These are phyloP conservation scores for Trachelus stipa DNA, from an alignment of 2,888 invertebrate genomes.

Conservation along the genomic window DNA sequence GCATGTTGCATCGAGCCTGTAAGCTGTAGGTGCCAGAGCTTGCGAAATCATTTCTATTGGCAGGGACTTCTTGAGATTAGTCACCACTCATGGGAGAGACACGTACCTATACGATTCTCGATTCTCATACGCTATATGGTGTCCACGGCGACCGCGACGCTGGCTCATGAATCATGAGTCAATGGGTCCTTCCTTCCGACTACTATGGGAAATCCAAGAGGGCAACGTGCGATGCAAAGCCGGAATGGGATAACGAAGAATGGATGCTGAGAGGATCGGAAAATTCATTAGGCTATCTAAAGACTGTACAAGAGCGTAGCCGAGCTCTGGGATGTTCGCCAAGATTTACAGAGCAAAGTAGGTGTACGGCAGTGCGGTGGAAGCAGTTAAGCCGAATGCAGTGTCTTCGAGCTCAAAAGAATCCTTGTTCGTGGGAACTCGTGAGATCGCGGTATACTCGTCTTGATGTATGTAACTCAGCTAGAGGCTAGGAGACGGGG, in stretches of 20 bases:
- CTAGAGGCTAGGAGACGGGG: constrained; percentile 1
- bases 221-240: neutral
- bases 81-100: neutral
- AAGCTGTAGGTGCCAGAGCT: neutral
- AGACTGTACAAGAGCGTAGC: neutral
- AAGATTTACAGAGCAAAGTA: neutral
- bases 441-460: constrained; percentile 35
- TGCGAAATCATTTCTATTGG: neutral
- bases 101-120: neutral
- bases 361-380: constrained; percentile 50
- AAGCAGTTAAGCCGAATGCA: constrained; percentile 64
- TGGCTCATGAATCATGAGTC: neutral
- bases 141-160: neutral
- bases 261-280: neutral
- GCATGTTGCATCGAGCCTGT: neutral
- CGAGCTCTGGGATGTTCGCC: neutral
- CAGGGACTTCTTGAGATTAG: neutral
- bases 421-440: constrained; percentile 60
- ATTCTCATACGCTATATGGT: neutral
- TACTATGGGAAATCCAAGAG: neutral
- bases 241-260: neutral
- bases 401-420: constrained; percentile 62
- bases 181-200: neutral
- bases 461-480: constrained; percentile 15
- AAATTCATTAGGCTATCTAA: neutral